Evolutionary conservation across 2,888 invertebrate genomes (phyloP), one percentile per base, ranked within the genome.

Genomic region (Caenorhabditis angaria): DNA sequence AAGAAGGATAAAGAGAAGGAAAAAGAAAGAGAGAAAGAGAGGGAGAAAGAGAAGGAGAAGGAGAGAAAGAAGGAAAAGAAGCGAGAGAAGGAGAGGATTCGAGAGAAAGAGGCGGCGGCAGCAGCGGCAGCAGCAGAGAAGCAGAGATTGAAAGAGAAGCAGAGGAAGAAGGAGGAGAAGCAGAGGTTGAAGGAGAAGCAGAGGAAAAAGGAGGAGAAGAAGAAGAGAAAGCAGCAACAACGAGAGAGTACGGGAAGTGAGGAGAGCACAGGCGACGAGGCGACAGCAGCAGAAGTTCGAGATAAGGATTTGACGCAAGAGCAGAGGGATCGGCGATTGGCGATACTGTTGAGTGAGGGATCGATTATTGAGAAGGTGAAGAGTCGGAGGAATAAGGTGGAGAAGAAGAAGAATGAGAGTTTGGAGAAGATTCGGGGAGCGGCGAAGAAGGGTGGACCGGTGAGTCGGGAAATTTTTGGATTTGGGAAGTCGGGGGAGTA

Each of bases 311-410:
- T 65, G 62, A 68, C 69, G 2, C 68, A 69, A 48, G 62, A 69
- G 48, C 68, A 73, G 48, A 59, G 60, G 41, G 74, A 74, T 41
- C 65, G 63, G 58, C 63, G 48, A 25, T 35, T 74, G n/a, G 74
- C 74, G 3, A 0, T 66, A 14, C 20, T 63, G 24, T 62, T 74
- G 1, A 59, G 65, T 2, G 41, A 22, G 27, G 65, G 65, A 35
- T n/a, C 61, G 8, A 73, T 65, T 8, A 51, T 25, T 32, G 73
- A 73, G 1, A 65, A 62, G 10, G 47, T 68, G 32, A 68, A 65
- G 20, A 56, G 58, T 20, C 47, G 73, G 2, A n/a, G 68, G 14
- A 53, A 48, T n/a, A 50, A 66, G 58, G 32, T 47, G 25, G n/a
- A 48, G 54, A 5, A 47, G 27, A 29, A 8, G 18, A 56, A 24